A percentile compares a stretch with the other conserved stretches of the same genome.
Evolutionary conservation across 35 echinoderm and acorn worm species (phyloP).

Genomic region (Amphiura filiformis): DNA sequence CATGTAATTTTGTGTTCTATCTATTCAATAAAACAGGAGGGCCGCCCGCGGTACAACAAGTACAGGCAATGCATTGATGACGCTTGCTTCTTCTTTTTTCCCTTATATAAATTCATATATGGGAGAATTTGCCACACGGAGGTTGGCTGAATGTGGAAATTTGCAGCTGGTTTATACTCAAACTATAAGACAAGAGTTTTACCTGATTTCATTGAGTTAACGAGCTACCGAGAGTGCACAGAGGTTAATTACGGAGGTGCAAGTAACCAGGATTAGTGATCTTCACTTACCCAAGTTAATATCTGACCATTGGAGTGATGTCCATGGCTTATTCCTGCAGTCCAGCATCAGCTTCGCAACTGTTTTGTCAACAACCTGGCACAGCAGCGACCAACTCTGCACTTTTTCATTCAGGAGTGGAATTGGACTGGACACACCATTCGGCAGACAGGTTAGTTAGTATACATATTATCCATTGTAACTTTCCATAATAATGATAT

Average conservation of each 20-base stretch:
- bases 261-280: background rate
- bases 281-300: background rate
- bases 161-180: background rate
- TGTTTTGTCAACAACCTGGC: constrained; percentile 2
- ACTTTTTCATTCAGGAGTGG: background rate
- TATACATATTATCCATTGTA: background rate
- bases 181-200: background rate
- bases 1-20: constrained; percentile 4
- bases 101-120: constrained; percentile 6
- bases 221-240: background rate
- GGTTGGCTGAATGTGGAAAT: background rate
- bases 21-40: background rate
- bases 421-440: background rate
- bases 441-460: background rate
- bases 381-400: background rate
- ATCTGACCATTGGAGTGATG: background rate
- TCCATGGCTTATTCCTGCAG: constrained; percentile 3
- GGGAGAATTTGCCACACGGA: background rate
- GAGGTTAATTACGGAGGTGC: background rate
- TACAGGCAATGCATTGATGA: background rate
- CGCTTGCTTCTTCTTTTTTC: constrained; percentile 1
- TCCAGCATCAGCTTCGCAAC: background rate
- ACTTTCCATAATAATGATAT: background rate
- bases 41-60: constrained; percentile 11
- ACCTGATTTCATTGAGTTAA: background rate